Evolutionary conservation across 1,140 invertebrate genomes (phyloP).

Genomic region (Drosophila malerkotliana): DNA sequence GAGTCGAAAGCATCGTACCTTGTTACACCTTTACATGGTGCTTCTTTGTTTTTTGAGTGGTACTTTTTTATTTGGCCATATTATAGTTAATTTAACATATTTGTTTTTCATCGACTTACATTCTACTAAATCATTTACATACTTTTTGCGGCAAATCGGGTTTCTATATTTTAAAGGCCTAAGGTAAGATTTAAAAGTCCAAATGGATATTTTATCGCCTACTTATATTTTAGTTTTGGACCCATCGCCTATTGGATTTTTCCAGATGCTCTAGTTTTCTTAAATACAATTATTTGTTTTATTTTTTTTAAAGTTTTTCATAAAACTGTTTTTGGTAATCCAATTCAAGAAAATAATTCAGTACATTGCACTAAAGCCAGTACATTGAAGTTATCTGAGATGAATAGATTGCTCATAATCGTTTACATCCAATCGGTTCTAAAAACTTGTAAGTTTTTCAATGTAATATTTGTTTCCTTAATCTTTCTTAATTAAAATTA

Average conservation of each 20-base stretch:
- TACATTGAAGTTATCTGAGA: conserved; percentile 30
- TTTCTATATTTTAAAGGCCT: conserved; percentile 43
- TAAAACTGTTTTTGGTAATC: conserved; percentile 26
- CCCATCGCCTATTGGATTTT: conserved; percentile 84
- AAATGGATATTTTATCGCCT: background rate
- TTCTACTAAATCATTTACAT: background rate
- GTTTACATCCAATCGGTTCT: conserved; percentile 52
- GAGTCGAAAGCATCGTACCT: background rate
- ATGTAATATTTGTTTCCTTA: background rate
- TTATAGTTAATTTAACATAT: conserved; percentile 30
- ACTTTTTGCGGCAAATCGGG: conserved; percentile 46
- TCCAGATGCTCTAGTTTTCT: conserved; percentile 87
- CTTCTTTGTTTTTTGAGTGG: conserved; percentile 15
- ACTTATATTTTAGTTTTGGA: conserved; percentile 14
- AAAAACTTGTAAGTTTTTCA: conserved; percentile 46
- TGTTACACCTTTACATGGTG: conserved; percentile 32
- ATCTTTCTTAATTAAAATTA: conserved; percentile 60
- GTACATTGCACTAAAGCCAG: conserved; percentile 30
- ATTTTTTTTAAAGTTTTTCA: conserved; percentile 60
- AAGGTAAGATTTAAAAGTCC: conserved; percentile 22
- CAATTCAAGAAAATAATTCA: conserved; percentile 58
- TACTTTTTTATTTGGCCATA: conserved; percentile 24
- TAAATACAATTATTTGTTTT: conserved; percentile 84
- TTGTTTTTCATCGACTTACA: conserved; percentile 13
- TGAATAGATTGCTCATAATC: conserved; percentile 55